These are phyloP conservation scores for Allacma fusca DNA, from an alignment of 2,888 invertebrate genomes.

Conservation along the genomic window DNA sequence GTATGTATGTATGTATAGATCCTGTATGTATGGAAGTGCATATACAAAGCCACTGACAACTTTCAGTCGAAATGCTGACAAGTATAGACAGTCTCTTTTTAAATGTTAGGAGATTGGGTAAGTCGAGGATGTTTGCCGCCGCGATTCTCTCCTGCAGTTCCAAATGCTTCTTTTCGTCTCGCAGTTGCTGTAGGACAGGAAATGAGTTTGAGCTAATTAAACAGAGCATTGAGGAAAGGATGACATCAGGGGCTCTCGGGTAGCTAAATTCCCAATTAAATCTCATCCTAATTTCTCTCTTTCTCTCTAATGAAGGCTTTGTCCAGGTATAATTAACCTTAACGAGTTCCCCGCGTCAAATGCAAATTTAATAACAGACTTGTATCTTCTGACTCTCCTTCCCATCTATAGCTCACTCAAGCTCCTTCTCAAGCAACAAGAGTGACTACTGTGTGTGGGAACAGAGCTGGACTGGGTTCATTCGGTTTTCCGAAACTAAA, in stretches of 20 bases:
- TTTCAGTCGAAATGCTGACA: too few relatives aligned
- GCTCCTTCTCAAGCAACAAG: neutral
- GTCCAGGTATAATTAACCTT: constrained; percentile 50
- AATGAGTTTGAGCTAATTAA: constrained; percentile 51
- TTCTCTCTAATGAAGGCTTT: constrained; percentile 52
- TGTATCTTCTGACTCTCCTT: neutral
- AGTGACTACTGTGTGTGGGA: too few relatives aligned
- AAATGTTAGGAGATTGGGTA: too few relatives aligned
- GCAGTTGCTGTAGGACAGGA: constrained; percentile 31
- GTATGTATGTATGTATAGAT: too few relatives aligned
- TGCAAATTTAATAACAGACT: constrained; percentile 50
- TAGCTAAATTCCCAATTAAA: constrained; percentile 53
- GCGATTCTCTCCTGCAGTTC: neutral
- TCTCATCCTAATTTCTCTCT: constrained; percentile 51
- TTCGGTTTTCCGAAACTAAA: constrained; percentile 24
- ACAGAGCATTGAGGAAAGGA: constrained; percentile 38
- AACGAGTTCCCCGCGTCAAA: constrained; percentile 50
- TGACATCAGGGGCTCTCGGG: constrained; percentile 39
- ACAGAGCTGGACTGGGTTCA: constrained; percentile 1
- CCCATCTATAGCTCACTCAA: neutral
- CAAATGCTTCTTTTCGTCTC: neutral
- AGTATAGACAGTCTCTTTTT: too few relatives aligned
- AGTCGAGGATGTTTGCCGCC: neutral
- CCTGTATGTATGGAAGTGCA: too few relatives aligned
- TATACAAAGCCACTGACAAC: too few relatives aligned